Conservation (phyloP, 2,797 vertebrate genomes). For the Rallus crepitans region DNA sequence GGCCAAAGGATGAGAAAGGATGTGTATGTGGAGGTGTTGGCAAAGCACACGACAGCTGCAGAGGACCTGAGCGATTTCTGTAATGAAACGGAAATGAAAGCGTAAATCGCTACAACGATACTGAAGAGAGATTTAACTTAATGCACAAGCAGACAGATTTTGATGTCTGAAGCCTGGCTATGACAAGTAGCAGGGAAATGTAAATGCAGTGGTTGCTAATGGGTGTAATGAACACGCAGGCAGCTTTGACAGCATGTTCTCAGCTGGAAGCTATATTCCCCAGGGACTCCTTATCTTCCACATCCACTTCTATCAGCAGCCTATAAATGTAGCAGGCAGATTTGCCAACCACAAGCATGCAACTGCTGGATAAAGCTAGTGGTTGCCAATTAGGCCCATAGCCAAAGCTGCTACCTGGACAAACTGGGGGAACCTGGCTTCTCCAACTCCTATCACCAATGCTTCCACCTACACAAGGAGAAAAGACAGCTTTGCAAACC, state of each 20-base stretch:
- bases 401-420: background rate
- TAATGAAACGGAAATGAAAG: background rate
- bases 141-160: background rate
- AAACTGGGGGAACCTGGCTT: background rate
- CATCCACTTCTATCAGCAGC: background rate
- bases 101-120: background rate
- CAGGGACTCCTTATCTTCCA: slow-evolving; percentile 23
- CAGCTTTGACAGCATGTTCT: background rate
- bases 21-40: background rate
- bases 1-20: background rate
- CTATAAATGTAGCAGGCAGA: background rate
- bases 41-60: background rate
- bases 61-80: background rate
- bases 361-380: background rate
- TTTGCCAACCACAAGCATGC: background rate
- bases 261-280: slow-evolving; percentile 6
- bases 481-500: background rate
- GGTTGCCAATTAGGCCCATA: background rate
- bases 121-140: background rate
- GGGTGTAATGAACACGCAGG: background rate
- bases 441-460: background rate
- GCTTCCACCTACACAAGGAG: background rate
- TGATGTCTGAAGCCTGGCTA: background rate
- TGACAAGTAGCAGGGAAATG: background rate
- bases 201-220: background rate